A percentile compares a stretch with the other conserved stretches of the same genome.
Conservation (phyloP, 2,888 invertebrate species). For the Empis stercorea region DNA sequence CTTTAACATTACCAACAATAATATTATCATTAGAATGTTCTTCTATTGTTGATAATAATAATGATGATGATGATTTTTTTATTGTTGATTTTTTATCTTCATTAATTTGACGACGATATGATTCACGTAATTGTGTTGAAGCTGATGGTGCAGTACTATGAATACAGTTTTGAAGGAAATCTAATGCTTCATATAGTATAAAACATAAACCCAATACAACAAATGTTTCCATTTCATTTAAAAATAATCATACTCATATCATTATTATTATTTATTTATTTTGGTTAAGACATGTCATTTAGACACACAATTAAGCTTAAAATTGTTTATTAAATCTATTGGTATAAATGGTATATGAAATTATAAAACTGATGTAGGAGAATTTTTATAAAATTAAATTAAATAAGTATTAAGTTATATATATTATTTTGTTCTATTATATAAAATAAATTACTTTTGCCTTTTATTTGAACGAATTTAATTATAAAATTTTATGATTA, state of each 20-base stretch:
- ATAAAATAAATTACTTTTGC: no score
- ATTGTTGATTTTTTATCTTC: constrained; percentile 27
- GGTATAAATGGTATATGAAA: no score
- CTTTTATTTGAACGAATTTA: no score
- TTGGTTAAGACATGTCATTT: no score
- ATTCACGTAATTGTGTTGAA: constrained; percentile 31
- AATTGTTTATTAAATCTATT: no score
- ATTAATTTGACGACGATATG: constrained; percentile 33
- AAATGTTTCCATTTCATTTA: constrained; percentile 48
- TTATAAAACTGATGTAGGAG: no score
- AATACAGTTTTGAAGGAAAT: constrained; percentile 45
- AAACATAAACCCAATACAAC: constrained; percentile 52
- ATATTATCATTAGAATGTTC: constrained; percentile 24
- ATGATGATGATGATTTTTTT: constrained; percentile 33
- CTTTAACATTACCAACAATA: background rate
- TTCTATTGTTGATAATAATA: constrained; percentile 17
- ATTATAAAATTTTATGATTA: no score
- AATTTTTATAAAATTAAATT: no score
- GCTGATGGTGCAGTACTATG: constrained; percentile 31
- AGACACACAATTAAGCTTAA: no score
- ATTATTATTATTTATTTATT: no score
- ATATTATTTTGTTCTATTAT: no score
- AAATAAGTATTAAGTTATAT: no score
- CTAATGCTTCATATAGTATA: constrained; percentile 53
- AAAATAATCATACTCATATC: background rate